These are phyloP conservation scores for Volucella zonaria DNA, from an alignment of 2,888 invertebrate genomes.

Conservation along the genomic window DNA sequence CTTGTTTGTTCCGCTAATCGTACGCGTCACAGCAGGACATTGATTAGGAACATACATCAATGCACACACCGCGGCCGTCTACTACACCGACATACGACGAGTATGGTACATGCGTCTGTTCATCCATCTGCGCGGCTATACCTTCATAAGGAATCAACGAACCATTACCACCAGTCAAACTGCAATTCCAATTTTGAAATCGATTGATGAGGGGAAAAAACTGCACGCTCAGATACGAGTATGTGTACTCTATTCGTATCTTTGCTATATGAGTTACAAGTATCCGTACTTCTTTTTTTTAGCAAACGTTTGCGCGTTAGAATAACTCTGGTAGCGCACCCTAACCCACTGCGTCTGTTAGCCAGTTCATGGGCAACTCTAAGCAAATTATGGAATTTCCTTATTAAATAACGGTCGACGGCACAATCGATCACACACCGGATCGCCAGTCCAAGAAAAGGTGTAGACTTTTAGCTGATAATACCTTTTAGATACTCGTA, in stretches of 20 bases:
- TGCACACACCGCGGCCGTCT: not conserved
- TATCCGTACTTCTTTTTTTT: too few relatives aligned
- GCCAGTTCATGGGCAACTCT: not conserved
- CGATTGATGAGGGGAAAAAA: conserved; percentile 55
- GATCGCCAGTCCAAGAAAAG: conserved; percentile 17
- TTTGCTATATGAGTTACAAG: too few relatives aligned
- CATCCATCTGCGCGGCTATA: not conserved
- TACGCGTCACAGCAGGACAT: conserved; percentile 66
- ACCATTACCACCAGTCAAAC: conserved; percentile 44
- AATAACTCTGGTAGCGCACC: conserved; percentile 31
- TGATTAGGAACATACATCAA: conserved; percentile 63
- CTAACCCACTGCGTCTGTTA: conserved; percentile 5
- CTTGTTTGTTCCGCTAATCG: conserved; percentile 67
- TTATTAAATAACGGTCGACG: conserved; percentile 73
- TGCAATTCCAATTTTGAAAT: conserved; percentile 61
- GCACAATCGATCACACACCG: conserved; percentile 60
- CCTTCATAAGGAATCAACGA: conserved; percentile 29
- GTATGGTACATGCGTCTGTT: not conserved
- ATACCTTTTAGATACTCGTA: conserved; percentile 14
- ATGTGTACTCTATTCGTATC: too few relatives aligned
- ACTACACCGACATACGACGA: not conserved
- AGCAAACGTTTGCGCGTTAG: conserved; percentile 33
- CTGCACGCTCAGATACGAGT: conserved; percentile 17
- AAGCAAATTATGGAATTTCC: conserved; percentile 66
- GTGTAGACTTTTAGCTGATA: conserved; percentile 54